These are phyloP conservation scores for Tholera decimalis DNA, from an alignment of 2,888 invertebrate genomes.

Conservation along the genomic window DNA sequence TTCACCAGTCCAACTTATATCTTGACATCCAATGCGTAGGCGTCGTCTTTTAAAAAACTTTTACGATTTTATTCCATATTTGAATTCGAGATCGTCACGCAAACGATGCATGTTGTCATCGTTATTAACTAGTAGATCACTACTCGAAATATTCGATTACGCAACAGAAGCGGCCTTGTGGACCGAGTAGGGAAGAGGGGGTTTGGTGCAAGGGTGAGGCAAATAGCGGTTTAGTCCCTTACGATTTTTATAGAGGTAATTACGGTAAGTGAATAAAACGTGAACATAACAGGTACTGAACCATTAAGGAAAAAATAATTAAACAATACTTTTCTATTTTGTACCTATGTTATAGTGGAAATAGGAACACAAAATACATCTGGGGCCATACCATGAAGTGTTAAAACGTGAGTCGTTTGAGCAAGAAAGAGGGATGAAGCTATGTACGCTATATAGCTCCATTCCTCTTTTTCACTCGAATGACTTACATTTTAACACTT, in stretches of 20 bases:
- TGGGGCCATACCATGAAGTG: too few species aligned
- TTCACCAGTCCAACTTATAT: conserved; percentile 1
- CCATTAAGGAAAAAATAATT: too few species aligned
- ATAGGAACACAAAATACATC: too few species aligned
- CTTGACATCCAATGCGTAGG: conserved; percentile 26
- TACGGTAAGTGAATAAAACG: background rate
- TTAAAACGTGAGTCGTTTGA: too few species aligned
- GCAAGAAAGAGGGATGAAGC: too few species aligned
- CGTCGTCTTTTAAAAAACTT: conserved; percentile 48
- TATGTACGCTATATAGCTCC: too few species aligned
- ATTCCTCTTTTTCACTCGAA: too few species aligned
- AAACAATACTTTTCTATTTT: too few species aligned
- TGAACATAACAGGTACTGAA: too few species aligned
- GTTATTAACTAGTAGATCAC: conserved; percentile 73
- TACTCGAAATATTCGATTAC: conserved; percentile 81
- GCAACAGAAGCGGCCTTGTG: conserved; percentile 75
- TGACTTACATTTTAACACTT: too few species aligned
- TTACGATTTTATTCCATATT: conserved; percentile 53
- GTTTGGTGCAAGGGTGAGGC: conserved; percentile 54
- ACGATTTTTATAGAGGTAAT: background rate
- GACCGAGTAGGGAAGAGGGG: conserved; percentile 75
- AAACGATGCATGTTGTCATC: conserved; percentile 55
- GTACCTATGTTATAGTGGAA: too few species aligned
- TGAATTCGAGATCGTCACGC: conserved; percentile 33
- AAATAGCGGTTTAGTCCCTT: conserved; percentile 31